Evolutionary conservation across 2,888 invertebrate genomes (phyloP), one percentile per base, ranked within the genome.

Genomic region (Acronicta psi): DNA sequence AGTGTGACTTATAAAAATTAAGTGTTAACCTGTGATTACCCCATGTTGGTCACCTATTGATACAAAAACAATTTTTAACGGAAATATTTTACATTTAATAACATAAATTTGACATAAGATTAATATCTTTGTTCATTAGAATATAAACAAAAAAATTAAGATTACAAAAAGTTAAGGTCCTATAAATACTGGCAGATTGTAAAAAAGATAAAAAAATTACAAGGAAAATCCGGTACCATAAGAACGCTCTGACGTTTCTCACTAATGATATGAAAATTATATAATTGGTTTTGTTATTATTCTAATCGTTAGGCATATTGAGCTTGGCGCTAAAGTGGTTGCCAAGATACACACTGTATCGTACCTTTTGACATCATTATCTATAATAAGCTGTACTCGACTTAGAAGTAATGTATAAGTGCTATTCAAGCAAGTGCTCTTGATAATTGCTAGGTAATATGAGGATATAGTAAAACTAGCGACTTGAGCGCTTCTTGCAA

Each of bases 181-280:
- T 13, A 57, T 16, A 54, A 8, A 34, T 9, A 51, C n/a, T 13
- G 9, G 29, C 17, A 16, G 13, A 34, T 17, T 16, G 10, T 17
- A 40, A 43, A 10, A 41, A 37, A 10, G 43, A 55, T 13, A 59
- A 61, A 57, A 54, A 42, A 50, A 23, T 51, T 53, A 58, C 36
- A 36, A 80, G 77, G 77, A 80, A 77, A 77, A 77, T 77, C 80
- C 77, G 79, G 80, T 64, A 77, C 58, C 25, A 41, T 29, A 17
- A 13, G 29, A 34, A 34, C 34, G 34, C 6, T n/a, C 13, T n/a
- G 34, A 34, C 42, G 50, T 53, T 67, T 61, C 53, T 57, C 23
- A 40, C 47, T 56, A 55, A 63, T 43, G 10, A n/a, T 38, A 42
- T 65, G 62, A 58, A 64, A 71, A 73, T 73, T 46, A 60, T 62